Conservation (phyloP, 2,888 invertebrate genomes). For the Serrognathus titanus region DNA sequence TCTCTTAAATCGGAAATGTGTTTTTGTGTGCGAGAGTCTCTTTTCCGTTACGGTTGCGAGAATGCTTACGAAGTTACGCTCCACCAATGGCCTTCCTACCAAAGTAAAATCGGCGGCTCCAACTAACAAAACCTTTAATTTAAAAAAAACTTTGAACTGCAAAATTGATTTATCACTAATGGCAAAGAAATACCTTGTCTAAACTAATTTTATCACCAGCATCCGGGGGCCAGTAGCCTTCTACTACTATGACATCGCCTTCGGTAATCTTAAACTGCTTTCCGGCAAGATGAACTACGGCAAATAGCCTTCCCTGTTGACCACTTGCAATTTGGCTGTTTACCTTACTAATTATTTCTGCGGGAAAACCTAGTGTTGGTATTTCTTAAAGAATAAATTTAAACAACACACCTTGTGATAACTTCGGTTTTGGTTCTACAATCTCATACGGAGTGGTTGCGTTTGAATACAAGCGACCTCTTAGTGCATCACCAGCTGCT, state of each 20-base stretch:
- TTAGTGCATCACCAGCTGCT: no score
- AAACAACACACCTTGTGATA: conserved; percentile 26
- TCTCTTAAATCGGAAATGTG: conserved; percentile 70
- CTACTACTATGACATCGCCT: conserved; percentile 79
- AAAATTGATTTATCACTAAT: not conserved
- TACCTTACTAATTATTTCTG: conserved; percentile 60
- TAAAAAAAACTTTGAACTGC: conserved; percentile 9
- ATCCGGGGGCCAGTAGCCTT: conserved; percentile 81
- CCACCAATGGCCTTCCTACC: conserved; percentile 75
- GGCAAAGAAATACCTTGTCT: conserved; percentile 72
- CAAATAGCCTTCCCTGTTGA: conserved; percentile 66
- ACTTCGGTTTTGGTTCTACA: conserved; percentile 35
- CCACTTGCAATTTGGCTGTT: conserved; percentile 59
- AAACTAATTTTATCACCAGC: conserved; percentile 74
- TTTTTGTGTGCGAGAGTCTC: conserved; percentile 74
- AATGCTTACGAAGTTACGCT: conserved; percentile 68
- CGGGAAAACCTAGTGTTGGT: conserved; percentile 7
- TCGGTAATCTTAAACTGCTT: conserved; percentile 83
- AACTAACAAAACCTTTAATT: conserved; percentile 61
- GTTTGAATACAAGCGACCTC: not conserved
- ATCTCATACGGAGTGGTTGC: conserved; percentile 35
- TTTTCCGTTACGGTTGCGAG: conserved; percentile 83
- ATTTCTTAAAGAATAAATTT: not conserved
- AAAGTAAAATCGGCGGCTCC: conserved; percentile 79
- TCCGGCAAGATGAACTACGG: conserved; percentile 75